Evolutionary conservation across 2,888 invertebrate species (phyloP).

Genomic region (Phengaris arion): DNA sequence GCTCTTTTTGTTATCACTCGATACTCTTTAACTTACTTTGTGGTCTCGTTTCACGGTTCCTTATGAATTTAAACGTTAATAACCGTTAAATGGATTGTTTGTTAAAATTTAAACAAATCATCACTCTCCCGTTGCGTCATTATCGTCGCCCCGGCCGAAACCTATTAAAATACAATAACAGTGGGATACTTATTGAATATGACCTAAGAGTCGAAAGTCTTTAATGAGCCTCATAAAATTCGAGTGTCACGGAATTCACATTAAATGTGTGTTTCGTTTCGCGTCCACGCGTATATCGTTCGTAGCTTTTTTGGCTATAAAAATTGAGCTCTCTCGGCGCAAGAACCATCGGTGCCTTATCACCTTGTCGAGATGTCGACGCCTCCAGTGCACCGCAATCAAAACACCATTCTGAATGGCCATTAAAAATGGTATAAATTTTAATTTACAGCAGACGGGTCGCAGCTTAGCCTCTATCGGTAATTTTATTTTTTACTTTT

Average conservation of each 20-base stretch:
- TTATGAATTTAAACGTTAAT: slow-evolving; percentile 69
- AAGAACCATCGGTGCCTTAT: slow-evolving; percentile 71
- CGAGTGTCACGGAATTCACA: slow-evolving; percentile 70
- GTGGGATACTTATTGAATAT: slow-evolving; percentile 61
- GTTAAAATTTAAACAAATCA: slow-evolving; percentile 31
- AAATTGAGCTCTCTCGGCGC: slow-evolving; percentile 69
- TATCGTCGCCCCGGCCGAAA: slow-evolving; percentile 29
- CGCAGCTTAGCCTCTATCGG: slow-evolving; percentile 72
- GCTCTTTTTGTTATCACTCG: slow-evolving; percentile 70
- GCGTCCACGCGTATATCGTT: slow-evolving; percentile 45
- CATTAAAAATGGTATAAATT: slow-evolving; percentile 79
- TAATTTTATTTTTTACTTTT: slow-evolving; percentile 53
- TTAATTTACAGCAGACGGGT: slow-evolving; percentile 72
- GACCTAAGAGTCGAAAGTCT: slow-evolving; percentile 58
- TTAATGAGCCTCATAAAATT: slow-evolving; percentile 66
- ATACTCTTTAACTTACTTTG: slow-evolving; percentile 72
- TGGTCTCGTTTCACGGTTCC: slow-evolving; percentile 75
- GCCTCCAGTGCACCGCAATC: slow-evolving; percentile 77
- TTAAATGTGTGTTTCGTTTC: slow-evolving; percentile 52
- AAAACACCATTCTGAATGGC: slow-evolving; percentile 75
- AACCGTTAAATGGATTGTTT: slow-evolving; percentile 64
- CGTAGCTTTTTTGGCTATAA: slow-evolving; percentile 65
- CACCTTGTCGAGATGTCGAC: slow-evolving; percentile 78
- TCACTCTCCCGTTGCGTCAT: slow-evolving; percentile 24
- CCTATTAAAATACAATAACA: slow-evolving; percentile 46